A percentile compares a stretch with the other conserved stretches of the same genome.
Conservation (phyloP, 2,888 invertebrate species). For the Neria commutata region DNA sequence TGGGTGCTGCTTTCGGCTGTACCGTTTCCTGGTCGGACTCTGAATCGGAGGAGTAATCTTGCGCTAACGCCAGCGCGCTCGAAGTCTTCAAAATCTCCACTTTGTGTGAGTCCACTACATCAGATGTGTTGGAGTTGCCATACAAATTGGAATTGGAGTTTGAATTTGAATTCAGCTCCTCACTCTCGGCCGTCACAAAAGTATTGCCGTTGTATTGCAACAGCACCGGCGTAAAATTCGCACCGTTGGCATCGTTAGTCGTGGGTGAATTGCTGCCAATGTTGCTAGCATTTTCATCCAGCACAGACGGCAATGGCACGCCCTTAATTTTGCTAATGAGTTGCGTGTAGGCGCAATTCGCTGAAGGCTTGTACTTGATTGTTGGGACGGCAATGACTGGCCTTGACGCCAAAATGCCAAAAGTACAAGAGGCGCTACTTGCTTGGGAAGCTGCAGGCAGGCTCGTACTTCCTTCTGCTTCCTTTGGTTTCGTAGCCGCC, state of each 20-base stretch:
- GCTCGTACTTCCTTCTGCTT: slow-evolving; percentile 1
- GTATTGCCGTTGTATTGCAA: slow-evolving; percentile 55
- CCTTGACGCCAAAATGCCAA: slow-evolving; percentile 29
- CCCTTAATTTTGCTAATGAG: slow-evolving; percentile 86
- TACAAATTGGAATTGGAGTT: slow-evolving; percentile 8
- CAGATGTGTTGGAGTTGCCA: slow-evolving; percentile 26
- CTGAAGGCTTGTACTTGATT: slow-evolving; percentile 80
- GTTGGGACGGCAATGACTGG: slow-evolving; percentile 64
- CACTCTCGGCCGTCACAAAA: slow-evolving; percentile 39
- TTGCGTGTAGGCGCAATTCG: slow-evolving; percentile 87
- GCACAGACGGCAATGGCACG: slow-evolving; percentile 59
- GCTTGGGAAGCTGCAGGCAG: slow-evolving; percentile 12
- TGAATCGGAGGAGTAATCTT: slow-evolving; percentile 65
- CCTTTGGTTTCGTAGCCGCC: slow-evolving; percentile 23
- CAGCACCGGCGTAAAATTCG: slow-evolving; percentile 53
- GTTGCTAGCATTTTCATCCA: slow-evolving; percentile 40
- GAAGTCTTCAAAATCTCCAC: slow-evolving; percentile 57
- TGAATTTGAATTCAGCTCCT: background rate
- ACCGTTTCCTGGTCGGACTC: slow-evolving; percentile 50
- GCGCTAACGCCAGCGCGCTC: slow-evolving; percentile 64
- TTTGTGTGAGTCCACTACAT: slow-evolving; percentile 37
- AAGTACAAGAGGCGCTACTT: slow-evolving; percentile 23
- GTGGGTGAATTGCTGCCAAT: slow-evolving; percentile 44
- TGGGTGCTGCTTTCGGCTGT: slow-evolving; percentile 12
- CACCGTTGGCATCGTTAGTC: slow-evolving; percentile 33